Evolutionary conservation across 2,113 vertebrate genomes (phyloP), one percentile per base, ranked within the genome.

Genomic region (Ptyas mucosa): DNA sequence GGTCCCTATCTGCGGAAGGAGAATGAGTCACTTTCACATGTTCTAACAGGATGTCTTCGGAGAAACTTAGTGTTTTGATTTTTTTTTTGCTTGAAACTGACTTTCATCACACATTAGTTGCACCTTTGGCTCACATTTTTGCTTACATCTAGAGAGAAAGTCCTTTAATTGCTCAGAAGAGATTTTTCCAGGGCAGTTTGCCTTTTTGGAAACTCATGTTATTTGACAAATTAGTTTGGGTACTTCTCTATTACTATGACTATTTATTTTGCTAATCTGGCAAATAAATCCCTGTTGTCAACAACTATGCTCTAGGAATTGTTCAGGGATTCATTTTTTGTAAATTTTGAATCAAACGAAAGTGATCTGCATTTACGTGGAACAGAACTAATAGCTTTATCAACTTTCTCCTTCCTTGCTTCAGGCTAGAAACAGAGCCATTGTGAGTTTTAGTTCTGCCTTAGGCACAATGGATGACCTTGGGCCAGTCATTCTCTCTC

Each of bases 1-100:
- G 93, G 87, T 93, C 95, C 87, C 95, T 89, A 94, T 94, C 94
- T 94, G 94, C 96, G 95, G 94, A 94, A 94, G 91, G 92, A 90
- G 93, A 91, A 95, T 96, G 96, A 96, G 91, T 96, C 95, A 97
- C 89, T 85, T 89, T 94, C 2, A 0, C 21, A 34, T 53, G 64
- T 61, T 64, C 85, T 92, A 89, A 69, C 14, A 91, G 88, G 87
- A 75, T 85, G 0, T 93, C 95, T 95, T 95, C 94, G 88, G 94
- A 95, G 95, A 93, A 86, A 91, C 91, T 87, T 89, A 29, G 29
- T 46, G 8, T 51, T 51, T 51, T 5, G 46, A 94, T 90, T 91
- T 55, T 90, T 88, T 89, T 88, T 89, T 93, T 93, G 91, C 94
- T 52, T 90, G 92, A 75, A 75, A 75, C n/a, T 34, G n/a, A 2